Evolutionary conservation across 1,140 invertebrate genomes (phyloP).

Genomic region (Cylas formicarius): DNA sequence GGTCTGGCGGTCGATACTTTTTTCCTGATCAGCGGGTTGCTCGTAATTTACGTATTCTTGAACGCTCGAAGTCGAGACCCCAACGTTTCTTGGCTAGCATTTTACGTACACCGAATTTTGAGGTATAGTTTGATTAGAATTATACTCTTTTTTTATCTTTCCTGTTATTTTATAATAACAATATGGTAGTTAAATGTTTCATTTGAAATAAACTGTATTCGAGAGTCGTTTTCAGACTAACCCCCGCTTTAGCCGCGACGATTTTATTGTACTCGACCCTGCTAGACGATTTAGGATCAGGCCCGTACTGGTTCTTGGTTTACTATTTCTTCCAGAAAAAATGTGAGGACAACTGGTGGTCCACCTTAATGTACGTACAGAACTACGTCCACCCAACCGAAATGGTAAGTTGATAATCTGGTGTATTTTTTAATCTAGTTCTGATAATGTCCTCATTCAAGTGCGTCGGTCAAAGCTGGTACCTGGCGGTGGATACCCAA

Average conservation of each 20-base stretch:
- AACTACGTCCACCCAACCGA: constrained; percentile 45
- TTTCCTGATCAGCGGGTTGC: constrained; percentile 48
- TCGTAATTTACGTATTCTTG: constrained; percentile 49
- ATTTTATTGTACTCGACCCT: constrained; percentile 49
- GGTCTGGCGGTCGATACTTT: constrained; percentile 51
- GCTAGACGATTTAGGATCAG: constrained; percentile 48
- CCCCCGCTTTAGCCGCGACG: constrained; percentile 51
- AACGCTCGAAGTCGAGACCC: constrained; percentile 43
- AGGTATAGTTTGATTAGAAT: constrained; percentile 17
- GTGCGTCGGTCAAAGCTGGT: constrained; percentile 44
- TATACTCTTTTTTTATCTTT: not conserved
- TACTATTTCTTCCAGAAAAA: constrained; percentile 33
- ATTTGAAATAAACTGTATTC: not conserved
- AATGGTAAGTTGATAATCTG: constrained; percentile 32
- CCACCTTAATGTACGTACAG: constrained; percentile 46
- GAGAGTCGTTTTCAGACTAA: constrained; percentile 51
- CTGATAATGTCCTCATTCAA: constrained; percentile 23
- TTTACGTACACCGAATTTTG: constrained; percentile 30
- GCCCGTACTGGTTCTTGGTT: constrained; percentile 44
- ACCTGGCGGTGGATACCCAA: constrained; percentile 43
- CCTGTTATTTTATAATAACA: constrained; percentile 5
- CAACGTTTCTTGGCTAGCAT: constrained; percentile 30
- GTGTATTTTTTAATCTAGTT: not conserved
- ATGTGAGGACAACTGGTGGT: constrained; percentile 50
- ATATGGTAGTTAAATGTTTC: not conserved